Evolutionary conservation across 2,113 vertebrate genomes (phyloP), one percentile per base, ranked within the genome.

Genomic region (Amphiprion percula): DNA sequence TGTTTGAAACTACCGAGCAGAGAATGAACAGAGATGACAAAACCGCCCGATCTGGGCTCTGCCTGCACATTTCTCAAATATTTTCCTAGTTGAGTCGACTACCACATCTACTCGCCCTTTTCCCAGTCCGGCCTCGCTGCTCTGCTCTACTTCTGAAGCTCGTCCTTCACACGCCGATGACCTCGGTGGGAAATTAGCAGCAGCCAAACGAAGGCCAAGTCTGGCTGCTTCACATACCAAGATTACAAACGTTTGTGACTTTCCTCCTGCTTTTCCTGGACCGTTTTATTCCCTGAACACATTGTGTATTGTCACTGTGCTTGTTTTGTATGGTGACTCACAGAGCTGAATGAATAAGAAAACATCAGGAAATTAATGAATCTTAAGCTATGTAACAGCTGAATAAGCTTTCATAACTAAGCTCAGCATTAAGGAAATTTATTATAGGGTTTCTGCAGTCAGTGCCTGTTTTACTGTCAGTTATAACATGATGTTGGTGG

Each of bases 1-100:
- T 87, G 70, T 75, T 60, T 78, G 68, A 82, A 74, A 76, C 83
- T 41, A 33, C 24, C 44, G 66, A 71, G 59, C 12, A 50, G 71
- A 79, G 64, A 82, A 84, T 78, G 70, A 79, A 86, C 72, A 88
- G 68, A 64, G 76, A 89, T 82, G 84, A 86, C 80, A 88, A 91
- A 91, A 89, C 79, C 80, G 46, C 72, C 77, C 66, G 21, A 23
- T 90, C 84, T 88, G 79, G 88, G 80, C 82, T 79, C 80, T 58
- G 77, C 59, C 68, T 66, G 73, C 60, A 87, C 90, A 91, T 94
- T 90, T 90, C 77, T 90, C 65, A 81, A 84, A 94, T 94, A 89
- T 68, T 94, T 93, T 94, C 91, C 91, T 55, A 69, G 72, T 80
- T 74, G 89, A 89, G 87, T 91, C 82, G 58, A 91, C 86, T 53